These are phyloP conservation scores for Sebastes miniatus DNA, from an alignment of 2,797 vertebrate genomes.

Conservation along the genomic window DNA sequence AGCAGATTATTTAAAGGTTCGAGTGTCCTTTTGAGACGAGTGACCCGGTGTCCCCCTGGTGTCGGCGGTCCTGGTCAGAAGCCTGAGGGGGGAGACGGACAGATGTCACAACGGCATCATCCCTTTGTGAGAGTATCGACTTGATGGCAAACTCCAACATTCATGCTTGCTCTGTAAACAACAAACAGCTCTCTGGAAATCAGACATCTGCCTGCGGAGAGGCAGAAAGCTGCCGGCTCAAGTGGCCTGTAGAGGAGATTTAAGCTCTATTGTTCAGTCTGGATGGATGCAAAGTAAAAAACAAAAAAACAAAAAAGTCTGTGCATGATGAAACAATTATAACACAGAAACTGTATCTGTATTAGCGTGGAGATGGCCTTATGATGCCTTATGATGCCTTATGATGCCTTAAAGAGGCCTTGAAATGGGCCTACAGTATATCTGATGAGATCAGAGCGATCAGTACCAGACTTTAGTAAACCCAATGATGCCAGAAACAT, in stretches of 20 bases:
- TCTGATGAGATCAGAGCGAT: neutral
- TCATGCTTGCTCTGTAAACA: conserved; percentile 6
- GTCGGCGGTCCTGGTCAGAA: no score
- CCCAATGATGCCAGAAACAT: no score
- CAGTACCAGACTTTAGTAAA: neutral
- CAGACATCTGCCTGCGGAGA: conserved; percentile 3
- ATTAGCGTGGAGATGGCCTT: no score
- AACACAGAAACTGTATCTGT: neutral
- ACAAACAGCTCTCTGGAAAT: conserved; percentile 10
- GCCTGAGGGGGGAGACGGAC: no score
- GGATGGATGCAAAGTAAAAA: neutral
- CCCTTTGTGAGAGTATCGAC: neutral
- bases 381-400: no score
- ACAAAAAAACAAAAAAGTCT: neutral
- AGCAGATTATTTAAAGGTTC: no score
- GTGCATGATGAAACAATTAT: neutral
- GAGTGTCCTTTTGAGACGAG: no score
- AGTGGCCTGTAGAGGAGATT: neutral
- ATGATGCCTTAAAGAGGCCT: no score
- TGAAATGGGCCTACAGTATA: neutral
- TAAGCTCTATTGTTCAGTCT: neutral
- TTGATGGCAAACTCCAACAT: conserved; percentile 8
- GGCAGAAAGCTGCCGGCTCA: neutral
- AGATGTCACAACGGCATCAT: neutral
- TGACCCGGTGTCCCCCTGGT: no score